Evolutionary conservation across 2,888 invertebrate species (phyloP), one percentile per base, ranked within the genome.

Genomic region (Poecilus cupreus): DNA sequence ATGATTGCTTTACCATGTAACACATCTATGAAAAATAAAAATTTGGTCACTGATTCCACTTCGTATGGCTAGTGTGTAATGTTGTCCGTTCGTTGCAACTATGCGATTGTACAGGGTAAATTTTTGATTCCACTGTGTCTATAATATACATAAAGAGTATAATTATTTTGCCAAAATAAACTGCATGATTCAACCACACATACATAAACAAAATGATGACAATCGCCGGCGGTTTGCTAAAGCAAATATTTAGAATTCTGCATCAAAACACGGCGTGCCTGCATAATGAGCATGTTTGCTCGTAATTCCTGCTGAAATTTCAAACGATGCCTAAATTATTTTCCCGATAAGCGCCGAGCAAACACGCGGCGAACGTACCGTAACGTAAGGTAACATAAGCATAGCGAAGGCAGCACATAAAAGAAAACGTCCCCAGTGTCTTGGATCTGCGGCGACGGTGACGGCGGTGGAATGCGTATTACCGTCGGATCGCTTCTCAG

Each of bases 401-500:
- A 20, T 22, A 54, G 20, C 22, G 54, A 20, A 20, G 20, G 22
- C 20, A 22, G 54, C 20, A 54, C 54, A 54, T 54, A 54, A 54
- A 54, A 54, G 54, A 54, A 54, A 54, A 54, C 54, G 54, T 54
- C 39, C 68, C 39, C 39, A 20, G 22, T 37, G 68, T 68, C 37
- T 68, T 39, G 13, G 54, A 13, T 22, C 54, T 54, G 11, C 18
- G 22, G 54, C 13, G 54, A 3, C 1, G 43, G 43, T n/a, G 13
- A 13, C n/a, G 11, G 11, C n/a, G 43, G 4, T 26, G 68, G 39
- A 68, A 39, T 68, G 24, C 70, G 49, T 51, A 79, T 79, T 70
- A 77, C 37, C 16, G 10, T 32, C 26, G 39, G 37, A 79, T 79
- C 37, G 70, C 51, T 79, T 68, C 78, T 16, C 79, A 49, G 51